A percentile compares a stretch with the other conserved stretches of the same genome.
Conservation (phyloP, 35 echinoderm and acorn worm genomes). For the Patiria miniata region DNA sequence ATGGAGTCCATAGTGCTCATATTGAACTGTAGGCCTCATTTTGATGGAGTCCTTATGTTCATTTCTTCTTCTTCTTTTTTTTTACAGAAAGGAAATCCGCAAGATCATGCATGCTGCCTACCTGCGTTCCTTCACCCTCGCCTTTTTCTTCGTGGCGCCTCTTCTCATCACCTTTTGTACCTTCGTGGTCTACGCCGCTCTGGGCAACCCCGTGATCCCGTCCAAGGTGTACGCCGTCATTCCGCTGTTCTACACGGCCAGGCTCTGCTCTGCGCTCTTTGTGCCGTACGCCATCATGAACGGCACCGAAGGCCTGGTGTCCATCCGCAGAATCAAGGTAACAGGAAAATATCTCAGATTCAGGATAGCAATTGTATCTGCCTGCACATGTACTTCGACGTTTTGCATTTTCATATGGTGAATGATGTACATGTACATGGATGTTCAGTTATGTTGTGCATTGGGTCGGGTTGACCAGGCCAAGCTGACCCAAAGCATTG, state of each 20-base stretch:
- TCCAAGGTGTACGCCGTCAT: conserved; percentile 65
- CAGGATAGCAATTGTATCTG: no score
- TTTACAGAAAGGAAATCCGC: conserved; percentile 67
- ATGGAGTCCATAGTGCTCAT: no score
- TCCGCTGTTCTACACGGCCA: conserved; percentile 59
- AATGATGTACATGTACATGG: neutral
- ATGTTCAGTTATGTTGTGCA: neutral
- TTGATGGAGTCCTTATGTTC: neutral
- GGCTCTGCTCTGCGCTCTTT: conserved; percentile 44
- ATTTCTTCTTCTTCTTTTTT: neutral
- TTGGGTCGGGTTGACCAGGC: neutral
- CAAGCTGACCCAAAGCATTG: neutral
- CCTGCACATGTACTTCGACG: neutral
- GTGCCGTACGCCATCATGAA: conserved; percentile 66
- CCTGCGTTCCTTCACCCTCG: conserved; percentile 42
- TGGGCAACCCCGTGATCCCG: conserved; percentile 55
- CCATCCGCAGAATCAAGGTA: conserved; percentile 69
- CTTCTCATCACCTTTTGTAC: conserved; percentile 51
- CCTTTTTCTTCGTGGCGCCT: conserved; percentile 44
- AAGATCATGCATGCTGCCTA: conserved; percentile 55
- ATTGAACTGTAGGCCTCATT: no score
- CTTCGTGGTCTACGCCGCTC: conserved; percentile 53
- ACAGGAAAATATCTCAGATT: neutral
- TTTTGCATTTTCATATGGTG: neutral
- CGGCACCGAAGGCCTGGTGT: conserved; percentile 47